Evolutionary conservation across 35 echinoderm and acorn worm species (phyloP).

Genomic region (Ophiothrix spiculata): DNA sequence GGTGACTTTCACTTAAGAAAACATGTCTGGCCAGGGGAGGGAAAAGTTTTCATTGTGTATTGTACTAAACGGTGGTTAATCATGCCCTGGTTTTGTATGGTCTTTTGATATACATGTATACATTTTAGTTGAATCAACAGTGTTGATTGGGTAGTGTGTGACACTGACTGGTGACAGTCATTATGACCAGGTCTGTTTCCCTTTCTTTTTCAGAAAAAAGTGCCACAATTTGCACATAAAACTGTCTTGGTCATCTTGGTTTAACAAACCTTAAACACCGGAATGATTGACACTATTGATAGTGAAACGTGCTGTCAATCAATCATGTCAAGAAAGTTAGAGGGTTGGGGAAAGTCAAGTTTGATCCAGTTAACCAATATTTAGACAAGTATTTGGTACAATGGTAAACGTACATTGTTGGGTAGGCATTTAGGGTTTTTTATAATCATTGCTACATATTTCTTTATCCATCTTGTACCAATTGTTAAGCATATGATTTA

Average conservation of each 20-base stretch:
- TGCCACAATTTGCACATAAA: not conserved
- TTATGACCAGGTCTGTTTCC: too few relatives aligned
- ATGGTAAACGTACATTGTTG: not conserved
- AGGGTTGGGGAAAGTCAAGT: not conserved
- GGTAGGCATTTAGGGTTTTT: not conserved
- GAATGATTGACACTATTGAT: not conserved
- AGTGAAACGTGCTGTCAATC: not conserved
- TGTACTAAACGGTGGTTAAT: not conserved
- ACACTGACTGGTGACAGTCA: too few relatives aligned
- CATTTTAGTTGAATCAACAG: not conserved
- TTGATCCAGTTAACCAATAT: not conserved
- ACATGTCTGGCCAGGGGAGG: not conserved
- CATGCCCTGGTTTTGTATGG: not conserved
- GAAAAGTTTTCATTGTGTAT: not conserved
- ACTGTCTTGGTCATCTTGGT: not conserved
- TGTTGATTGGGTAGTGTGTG: not conserved
- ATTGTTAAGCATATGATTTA: not conserved
- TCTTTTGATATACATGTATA: not conserved
- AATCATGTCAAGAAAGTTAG: not conserved
- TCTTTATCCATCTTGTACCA: not conserved
- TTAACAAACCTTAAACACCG: not conserved
- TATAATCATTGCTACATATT: not conserved
- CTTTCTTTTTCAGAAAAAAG: not conserved
- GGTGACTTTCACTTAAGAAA: conserved; percentile 12
- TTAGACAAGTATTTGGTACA: not conserved